phyloP scores from a whole-genome alignment of 2,888 invertebrate genomes.

The Fragum sueziense region DNA sequence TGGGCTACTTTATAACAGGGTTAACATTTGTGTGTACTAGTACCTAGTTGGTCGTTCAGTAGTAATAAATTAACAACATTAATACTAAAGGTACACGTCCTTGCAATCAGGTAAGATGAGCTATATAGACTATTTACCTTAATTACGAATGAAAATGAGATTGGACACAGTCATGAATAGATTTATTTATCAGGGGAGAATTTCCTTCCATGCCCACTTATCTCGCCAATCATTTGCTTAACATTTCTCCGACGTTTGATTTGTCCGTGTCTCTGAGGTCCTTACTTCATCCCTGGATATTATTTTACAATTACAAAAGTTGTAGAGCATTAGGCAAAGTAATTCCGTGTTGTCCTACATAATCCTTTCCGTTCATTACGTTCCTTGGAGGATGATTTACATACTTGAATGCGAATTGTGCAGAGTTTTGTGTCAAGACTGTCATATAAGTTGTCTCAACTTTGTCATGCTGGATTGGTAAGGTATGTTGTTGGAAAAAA shows the following conservation, averaged over 20 bases:
- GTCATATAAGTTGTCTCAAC: not conserved
- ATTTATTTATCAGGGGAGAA: not conserved
- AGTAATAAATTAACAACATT: no score
- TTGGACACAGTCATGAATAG: not conserved
- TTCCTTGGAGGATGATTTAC: not conserved
- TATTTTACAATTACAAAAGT: conserved; percentile 11
- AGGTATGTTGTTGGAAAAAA: no score
- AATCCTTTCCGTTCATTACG: conserved; percentile 2
- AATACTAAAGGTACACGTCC: no score
- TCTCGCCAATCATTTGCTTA: not conserved
- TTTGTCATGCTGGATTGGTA: no score
- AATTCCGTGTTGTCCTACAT: conserved; percentile 14
- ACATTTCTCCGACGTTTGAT: not conserved
- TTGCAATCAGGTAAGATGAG: no score
- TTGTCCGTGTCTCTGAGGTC: not conserved
- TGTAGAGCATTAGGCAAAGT: not conserved
- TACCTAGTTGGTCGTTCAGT: no score
- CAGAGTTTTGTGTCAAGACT: not conserved
- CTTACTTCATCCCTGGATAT: conserved; percentile 1
- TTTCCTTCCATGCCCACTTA: not conserved
- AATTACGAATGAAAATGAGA: not conserved
- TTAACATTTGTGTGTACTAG: no score
- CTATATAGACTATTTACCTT: not conserved
- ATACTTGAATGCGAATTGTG: not conserved
- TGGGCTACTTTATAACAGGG: no score